A percentile compares a stretch with the other conserved stretches of the same genome.
Conservation (phyloP, 2,113 vertebrate genomes). For the Alces alces region DNA sequence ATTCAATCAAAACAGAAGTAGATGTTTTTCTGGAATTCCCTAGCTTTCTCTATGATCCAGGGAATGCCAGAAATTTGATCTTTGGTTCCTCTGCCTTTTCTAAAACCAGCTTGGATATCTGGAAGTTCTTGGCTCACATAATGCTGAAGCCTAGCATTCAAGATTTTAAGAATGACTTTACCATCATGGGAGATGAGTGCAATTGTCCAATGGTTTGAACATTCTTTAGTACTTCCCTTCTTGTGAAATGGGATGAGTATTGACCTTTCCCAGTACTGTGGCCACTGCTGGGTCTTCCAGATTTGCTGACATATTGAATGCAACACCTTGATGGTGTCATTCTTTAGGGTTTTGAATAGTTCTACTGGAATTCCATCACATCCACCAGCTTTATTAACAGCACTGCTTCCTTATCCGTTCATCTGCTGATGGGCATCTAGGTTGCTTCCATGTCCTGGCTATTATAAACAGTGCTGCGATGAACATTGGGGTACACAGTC, state of each 20-base stretch:
- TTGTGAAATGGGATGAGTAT: neutral
- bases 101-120: neutral
- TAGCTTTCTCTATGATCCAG: neutral
- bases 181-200: neutral
- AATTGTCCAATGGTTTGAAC: neutral
- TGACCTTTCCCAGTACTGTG: neutral
- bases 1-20: neutral
- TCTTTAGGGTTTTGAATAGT: neutral
- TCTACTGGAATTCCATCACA: neutral
- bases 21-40: neutral
- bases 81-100: neutral
- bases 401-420: neutral
- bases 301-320: neutral
- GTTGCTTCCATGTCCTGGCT: too few relatives aligned
- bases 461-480: too few relatives aligned
- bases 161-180: neutral
- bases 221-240: neutral
- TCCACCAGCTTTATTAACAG: neutral
- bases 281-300: neutral
- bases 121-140: neutral
- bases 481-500: too few relatives aligned
- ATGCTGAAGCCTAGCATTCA: neutral
- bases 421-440: too few relatives aligned
- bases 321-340: neutral
- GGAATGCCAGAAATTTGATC: neutral